phyloP scores from a whole-genome alignment of 2,797 vertebrate genomes.

The Hephaestus fuliginosus region DNA sequence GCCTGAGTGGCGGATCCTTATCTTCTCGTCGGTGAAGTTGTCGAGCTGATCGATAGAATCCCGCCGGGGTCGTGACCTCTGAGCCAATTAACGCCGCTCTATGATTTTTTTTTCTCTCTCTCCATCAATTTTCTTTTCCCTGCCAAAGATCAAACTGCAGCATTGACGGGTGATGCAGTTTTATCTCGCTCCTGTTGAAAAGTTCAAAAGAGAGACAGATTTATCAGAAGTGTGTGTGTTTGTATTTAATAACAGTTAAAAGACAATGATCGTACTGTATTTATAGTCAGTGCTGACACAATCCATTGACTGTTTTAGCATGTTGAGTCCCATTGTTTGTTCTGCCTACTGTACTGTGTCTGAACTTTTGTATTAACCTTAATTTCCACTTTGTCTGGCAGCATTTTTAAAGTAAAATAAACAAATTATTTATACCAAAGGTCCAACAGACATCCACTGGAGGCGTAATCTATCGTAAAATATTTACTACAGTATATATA shows the following conservation, averaged over 20 bases:
- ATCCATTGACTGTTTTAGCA: too few species aligned
- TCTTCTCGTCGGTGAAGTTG: constrained; percentile 36
- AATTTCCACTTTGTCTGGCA: too few species aligned
- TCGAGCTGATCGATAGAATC: constrained; percentile 51
- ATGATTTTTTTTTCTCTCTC: neutral
- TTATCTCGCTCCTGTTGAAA: neutral
- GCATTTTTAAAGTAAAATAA: too few species aligned
- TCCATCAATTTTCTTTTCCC: too few species aligned
- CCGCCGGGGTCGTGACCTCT: constrained; percentile 23
- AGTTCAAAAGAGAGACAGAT: neutral
- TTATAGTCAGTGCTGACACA: neutral
- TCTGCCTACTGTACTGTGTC: neutral
- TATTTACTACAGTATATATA: too few species aligned
- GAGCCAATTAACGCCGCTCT: constrained; percentile 33
- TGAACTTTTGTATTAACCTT: neutral
- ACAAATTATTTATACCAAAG: neutral
- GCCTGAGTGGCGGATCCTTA: constrained; percentile 14
- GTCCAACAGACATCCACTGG: too few species aligned
- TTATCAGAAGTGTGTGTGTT: neutral
- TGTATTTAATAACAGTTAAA: neutral
- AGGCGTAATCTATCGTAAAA: too few species aligned
- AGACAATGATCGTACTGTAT: neutral
- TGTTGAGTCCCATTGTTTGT: too few species aligned
- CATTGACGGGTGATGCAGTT: constrained; percentile 10
- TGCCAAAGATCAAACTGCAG: constrained; percentile 13